A percentile compares a stretch with the other conserved stretches of the same genome.
Conservation (phyloP, 2,888 invertebrate genomes). For the Acleris cristana region DNA sequence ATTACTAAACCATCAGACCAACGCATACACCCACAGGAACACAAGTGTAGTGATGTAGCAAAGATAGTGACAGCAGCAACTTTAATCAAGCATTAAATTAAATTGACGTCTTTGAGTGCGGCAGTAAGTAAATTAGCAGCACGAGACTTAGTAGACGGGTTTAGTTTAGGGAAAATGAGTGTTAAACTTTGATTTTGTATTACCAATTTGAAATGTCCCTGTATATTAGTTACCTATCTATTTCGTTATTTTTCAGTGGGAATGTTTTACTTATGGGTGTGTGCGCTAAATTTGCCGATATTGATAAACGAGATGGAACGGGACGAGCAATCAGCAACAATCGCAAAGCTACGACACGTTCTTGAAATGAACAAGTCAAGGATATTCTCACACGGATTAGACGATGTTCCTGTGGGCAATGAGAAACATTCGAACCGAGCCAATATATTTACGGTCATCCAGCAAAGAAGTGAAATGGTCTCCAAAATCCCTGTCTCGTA, state of each 20-base stretch:
- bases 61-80: no score
- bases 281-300: conserved; percentile 70
- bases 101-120: no score
- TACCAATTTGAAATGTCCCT: no score
- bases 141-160: no score
- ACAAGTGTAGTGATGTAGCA: no score
- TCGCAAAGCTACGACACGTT: conserved; percentile 60
- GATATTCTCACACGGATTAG: conserved; percentile 39
- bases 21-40: no score
- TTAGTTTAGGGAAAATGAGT: no score
- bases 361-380: conserved; percentile 52
- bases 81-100: no score
- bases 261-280: conserved; percentile 76
- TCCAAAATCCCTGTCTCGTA: conserved; percentile 26
- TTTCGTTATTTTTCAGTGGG: conserved; percentile 63
- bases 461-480: conserved; percentile 11
- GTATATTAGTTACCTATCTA: background rate
- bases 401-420: conserved; percentile 41
- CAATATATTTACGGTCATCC: conserved; percentile 22
- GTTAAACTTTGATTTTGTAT: no score
- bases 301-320: conserved; percentile 71
- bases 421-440: conserved; percentile 1
- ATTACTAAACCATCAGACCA: background rate
- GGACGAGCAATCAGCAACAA: conserved; percentile 67
- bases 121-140: no score